Conservation (phyloP, 2,888 invertebrate genomes). For the Drosophila recens region DNA sequence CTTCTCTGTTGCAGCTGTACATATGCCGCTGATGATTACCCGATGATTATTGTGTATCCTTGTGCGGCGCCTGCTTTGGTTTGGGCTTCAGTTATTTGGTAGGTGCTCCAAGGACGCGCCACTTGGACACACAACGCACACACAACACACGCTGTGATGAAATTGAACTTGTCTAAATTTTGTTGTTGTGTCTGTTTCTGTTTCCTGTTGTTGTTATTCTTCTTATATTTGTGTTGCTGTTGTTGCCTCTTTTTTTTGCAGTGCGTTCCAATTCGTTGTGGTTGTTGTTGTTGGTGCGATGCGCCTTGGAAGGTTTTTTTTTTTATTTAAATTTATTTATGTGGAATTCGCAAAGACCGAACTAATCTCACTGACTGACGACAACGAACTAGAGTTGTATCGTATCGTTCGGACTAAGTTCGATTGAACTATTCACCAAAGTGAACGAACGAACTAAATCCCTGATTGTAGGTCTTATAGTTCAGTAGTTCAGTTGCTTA, state of each 20-base stretch:
- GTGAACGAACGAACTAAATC: too few species aligned
- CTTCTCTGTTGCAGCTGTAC: conserved; percentile 32
- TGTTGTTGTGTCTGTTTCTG: conserved; percentile 11
- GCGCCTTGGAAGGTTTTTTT: conserved; percentile 44
- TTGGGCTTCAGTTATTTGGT: conserved; percentile 46
- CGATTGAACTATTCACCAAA: too few species aligned
- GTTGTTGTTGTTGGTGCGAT: conserved; percentile 32
- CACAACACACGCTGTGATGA: conserved; percentile 17
- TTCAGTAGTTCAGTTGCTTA: too few species aligned
- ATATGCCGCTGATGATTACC: conserved; percentile 27
- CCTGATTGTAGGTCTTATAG: too few species aligned
- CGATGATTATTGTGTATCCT: conserved; percentile 23
- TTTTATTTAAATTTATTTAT: conserved; percentile 19
- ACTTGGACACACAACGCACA: conserved; percentile 64
- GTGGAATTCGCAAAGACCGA: conserved; percentile 60
- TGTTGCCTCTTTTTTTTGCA: conserved; percentile 33
- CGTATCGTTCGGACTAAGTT: too few species aligned
- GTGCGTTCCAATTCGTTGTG: conserved; percentile 58
- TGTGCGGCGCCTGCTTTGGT: conserved; percentile 51
- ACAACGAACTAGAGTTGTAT: too few species aligned
- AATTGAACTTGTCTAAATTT: conserved; percentile 46
- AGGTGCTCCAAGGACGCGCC: conserved; percentile 67
- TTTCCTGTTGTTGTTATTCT: conserved; percentile 6
- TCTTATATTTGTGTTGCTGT: not conserved
- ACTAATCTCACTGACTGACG: conserved; percentile 81